phyloP scores from a whole-genome alignment of 2,113 vertebrate species.

The Oxyura jamaicensis region DNA sequence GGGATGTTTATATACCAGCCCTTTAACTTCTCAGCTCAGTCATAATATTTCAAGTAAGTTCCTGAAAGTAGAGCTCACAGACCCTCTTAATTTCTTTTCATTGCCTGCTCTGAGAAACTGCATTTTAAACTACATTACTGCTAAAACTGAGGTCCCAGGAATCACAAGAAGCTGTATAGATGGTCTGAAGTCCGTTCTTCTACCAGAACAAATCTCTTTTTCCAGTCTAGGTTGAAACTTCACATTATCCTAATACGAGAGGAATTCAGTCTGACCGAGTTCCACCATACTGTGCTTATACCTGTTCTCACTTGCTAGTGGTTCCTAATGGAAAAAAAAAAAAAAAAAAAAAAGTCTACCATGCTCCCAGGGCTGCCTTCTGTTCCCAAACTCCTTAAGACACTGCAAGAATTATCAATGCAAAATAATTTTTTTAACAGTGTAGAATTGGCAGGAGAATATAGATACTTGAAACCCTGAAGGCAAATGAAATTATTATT shows the following conservation, averaged over 20 bases:
- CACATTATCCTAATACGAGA: neutral
- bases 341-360: neutral
- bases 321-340: neutral
- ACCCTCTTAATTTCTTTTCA: neutral
- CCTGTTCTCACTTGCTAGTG: neutral
- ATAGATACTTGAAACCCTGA: neutral
- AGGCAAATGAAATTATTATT: neutral
- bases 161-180: neutral
- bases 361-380: neutral
- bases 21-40: neutral
- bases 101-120: neutral
- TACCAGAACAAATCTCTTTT: neutral
- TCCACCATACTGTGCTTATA: neutral
- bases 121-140: neutral
- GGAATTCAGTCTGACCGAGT: neutral
- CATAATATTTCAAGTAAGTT: neutral
- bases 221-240: neutral
- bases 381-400: neutral
- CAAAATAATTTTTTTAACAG: neutral
- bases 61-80: neutral
- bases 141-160: slow-evolving; percentile 2
- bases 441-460: neutral
- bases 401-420: neutral
- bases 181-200: neutral
- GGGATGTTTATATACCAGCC: neutral